Evolutionary conservation across 2,113 vertebrate genomes (phyloP), one percentile per base, ranked within the genome.

Genomic region (Notarius quadriscutis): DNA sequence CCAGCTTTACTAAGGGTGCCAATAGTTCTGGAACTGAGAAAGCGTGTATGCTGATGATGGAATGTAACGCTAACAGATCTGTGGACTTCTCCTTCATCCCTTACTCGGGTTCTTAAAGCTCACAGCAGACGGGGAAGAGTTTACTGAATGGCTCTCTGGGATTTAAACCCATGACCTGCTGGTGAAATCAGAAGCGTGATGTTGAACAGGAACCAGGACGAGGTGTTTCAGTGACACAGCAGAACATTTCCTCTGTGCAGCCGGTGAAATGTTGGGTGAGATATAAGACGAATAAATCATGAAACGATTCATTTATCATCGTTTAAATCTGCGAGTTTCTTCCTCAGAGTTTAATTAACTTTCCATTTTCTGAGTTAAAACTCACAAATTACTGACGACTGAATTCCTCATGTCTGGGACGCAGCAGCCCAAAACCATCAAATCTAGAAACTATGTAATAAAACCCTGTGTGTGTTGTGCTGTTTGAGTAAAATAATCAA

Each of bases 321-420:
- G 18, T 84, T 69, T 34, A 20, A 41, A 60, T 7, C 18, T 60
- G 58, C 7, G 10, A 60, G 58, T 69, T 84, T 53, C 82, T 71
- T 84, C 63, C 65, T 84, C 22, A 18, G 15, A 74, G 69, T 1
- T 72, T 74, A 60, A 74, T 58, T n/a, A 84, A 15, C 53, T 53
- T 9, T 84, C 25, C 34, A 74, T 72, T 84, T 84, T 30, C 67
- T 84, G 53, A 74, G 67, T 55, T 20, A 71, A 30, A 63, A 22
- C 34, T 67, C 69, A 27, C 34, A 34, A 22, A 57, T 67, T 34
- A 57, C 65, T 67, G 63, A 57, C 6, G 15, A 9, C 71, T 74
- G 41, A 50, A 48, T 18, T 17, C 30, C 69, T 41, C 30, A 41
- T 3, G 69, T 41, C 34, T 20, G n/a, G 5, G 20, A 22, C 17